phyloP scores from a whole-genome alignment of 2,888 invertebrate genomes.

The Drosophila stalkeri region DNA sequence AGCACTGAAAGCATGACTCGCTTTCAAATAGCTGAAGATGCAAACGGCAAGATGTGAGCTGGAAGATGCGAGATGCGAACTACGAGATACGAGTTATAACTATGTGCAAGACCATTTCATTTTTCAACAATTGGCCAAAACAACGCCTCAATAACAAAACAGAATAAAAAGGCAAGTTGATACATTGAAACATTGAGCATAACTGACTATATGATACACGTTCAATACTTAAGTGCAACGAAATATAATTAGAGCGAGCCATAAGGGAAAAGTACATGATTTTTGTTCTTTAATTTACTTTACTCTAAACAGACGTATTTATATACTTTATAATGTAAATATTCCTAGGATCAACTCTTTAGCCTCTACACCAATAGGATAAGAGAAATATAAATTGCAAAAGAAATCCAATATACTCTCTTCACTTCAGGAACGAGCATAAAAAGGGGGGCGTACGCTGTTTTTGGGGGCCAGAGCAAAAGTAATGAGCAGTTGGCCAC shows the following conservation, averaged over 20 bases:
- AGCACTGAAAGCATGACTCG: slow-evolving; percentile 19
- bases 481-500: slow-evolving; percentile 80
- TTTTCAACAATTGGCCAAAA: slow-evolving; percentile 78
- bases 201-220: background rate
- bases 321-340: background rate
- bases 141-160: slow-evolving; percentile 67
- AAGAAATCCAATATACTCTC: background rate
- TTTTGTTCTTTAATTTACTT: background rate
- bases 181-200: background rate
- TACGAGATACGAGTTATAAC: slow-evolving; percentile 48
- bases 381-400: background rate
- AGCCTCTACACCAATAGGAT: background rate
- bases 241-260: too few species aligned
- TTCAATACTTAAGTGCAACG: background rate
- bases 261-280: background rate
- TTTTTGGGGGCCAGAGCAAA: slow-evolving; percentile 55
- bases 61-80: slow-evolving; percentile 25
- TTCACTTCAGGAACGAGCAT: background rate
- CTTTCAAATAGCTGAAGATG: background rate
- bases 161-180: background rate
- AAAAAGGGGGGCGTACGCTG: slow-evolving; percentile 53
- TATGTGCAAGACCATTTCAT: slow-evolving; percentile 79
- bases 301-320: background rate
- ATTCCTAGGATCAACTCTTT: background rate
- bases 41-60: slow-evolving; percentile 22